Evolutionary conservation across 2,888 invertebrate species (phyloP).

Genomic region (Brenthis hecate): DNA sequence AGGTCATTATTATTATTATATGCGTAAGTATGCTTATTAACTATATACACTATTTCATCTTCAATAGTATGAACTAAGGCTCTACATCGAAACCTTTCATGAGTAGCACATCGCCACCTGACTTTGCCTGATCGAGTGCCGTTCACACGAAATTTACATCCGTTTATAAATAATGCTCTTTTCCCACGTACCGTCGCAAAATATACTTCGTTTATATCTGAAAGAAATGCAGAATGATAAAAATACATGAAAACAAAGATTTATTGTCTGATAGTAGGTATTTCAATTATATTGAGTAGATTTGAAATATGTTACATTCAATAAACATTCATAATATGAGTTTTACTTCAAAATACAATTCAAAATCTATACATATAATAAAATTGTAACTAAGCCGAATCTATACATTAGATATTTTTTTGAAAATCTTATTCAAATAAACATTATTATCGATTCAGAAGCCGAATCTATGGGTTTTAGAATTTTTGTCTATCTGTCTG

Average conservation of each 20-base stretch:
- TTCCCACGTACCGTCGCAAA: constrained; percentile 47
- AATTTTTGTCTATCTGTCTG: too few relatives aligned
- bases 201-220: constrained; percentile 41
- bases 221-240: constrained; percentile 9
- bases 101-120: constrained; percentile 57
- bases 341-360: too few relatives aligned
- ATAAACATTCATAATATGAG: too few relatives aligned
- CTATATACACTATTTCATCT: constrained; percentile 48
- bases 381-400: too few relatives aligned
- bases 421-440: too few relatives aligned
- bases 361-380: too few relatives aligned
- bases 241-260: constrained; percentile 8
- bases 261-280: background rate
- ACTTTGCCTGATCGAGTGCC: constrained; percentile 45
- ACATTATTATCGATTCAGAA: too few relatives aligned
- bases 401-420: too few relatives aligned
- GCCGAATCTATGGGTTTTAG: too few relatives aligned
- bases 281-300: too few relatives aligned
- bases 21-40: constrained; percentile 46
- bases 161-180: constrained; percentile 46
- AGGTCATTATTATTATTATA: background rate
- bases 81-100: constrained; percentile 50
- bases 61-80: constrained; percentile 55
- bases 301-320: too few relatives aligned
- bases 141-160: constrained; percentile 51